Percentiles rank a stretch among this genome's conserved stretches.
Conservation (phyloP, 2,113 vertebrate species). For the Apodemus sylvaticus region DNA sequence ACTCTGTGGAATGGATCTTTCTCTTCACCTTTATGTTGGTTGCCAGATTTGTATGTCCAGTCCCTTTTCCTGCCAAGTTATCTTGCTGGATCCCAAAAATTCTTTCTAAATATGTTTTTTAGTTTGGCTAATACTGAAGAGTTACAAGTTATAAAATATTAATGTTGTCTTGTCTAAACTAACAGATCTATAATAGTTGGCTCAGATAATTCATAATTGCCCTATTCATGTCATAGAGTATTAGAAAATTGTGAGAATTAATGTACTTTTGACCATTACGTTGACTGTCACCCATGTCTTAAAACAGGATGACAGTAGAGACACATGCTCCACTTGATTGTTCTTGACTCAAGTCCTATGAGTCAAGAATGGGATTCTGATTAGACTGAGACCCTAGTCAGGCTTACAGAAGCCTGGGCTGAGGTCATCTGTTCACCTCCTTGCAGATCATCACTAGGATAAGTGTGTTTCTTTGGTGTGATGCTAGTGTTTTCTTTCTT, state of each 20-base stretch:
- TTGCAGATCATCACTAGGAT: not conserved
- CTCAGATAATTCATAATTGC: conserved; percentile 30
- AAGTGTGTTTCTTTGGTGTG: conserved; percentile 12
- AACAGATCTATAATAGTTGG: conserved; percentile 35
- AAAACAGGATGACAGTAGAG: conserved; percentile 11
- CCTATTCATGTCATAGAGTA: not conserved
- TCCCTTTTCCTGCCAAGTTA: not conserved
- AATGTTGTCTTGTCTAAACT: conserved; percentile 43
- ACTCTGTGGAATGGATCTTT: not conserved
- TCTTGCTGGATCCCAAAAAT: not conserved
- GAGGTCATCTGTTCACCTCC: not conserved
- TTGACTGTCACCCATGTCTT: not conserved
- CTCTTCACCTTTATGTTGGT: not conserved
- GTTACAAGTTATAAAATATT: not conserved
- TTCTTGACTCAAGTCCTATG: not conserved
- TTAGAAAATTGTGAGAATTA: conserved; percentile 12
- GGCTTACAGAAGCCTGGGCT: not conserved
- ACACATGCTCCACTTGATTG: not conserved
- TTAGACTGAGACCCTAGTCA: not conserved
- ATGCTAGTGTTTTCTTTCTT: not conserved
- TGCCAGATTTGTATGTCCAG: not conserved
- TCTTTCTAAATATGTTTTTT: conserved; percentile 33
- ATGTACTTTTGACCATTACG: not conserved
- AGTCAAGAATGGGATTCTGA: not conserved
- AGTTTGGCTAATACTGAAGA: conserved; percentile 7